Base-by-base conservation (phyloP, 2,797 vertebrate genomes). In the Potorous gilbertii region DNA sequence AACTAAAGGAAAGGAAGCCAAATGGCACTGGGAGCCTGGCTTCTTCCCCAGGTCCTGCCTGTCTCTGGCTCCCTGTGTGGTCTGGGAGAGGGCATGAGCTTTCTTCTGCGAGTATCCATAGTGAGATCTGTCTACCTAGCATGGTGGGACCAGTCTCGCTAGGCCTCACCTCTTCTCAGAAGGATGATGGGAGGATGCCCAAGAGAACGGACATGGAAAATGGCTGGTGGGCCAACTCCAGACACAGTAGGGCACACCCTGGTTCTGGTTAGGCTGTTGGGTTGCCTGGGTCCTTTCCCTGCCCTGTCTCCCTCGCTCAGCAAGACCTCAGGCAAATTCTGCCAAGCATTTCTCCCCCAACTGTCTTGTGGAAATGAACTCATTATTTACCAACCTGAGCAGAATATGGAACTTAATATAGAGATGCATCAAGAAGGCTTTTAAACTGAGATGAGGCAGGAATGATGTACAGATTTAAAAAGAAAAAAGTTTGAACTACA, bases 1-100 rank as follows among this genome's bases (percentile, higher is more conserved):
- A 95, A 81, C 59, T 46, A 92, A 93, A 94, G 91, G 59, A 96
- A 54, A 94, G 55, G 2, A 28, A 91, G 29, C 93, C 92, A 90
- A 54, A 93, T 90, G 92, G 81, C 90, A 91, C 96, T 96, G 74
- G 40, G 74, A 81, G 40, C 40, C 74, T 87, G 40, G 74, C 40
- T 87, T 40, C 54, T 6, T 21, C 59, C 90, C 92, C 95, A 90
- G 56, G 87, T 93, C 95, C 92, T 96, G 31, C 95, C 93, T 96
- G 34, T 29, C 93, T 52, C 62, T 14, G 89, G 90, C 96, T 87
- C 21, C 14, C 94, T 40, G 0, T 0, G 0, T 92, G 91, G 90
- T 94, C 91, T 95, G 24, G 81, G 55, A 56, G 92, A 96, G 96
- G 93, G 90, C 93, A 96, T 89, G 94, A 56, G 74, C 21, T 90